Conservation (phyloP, 2,113 vertebrate species). For the Leptobrachium leishanense region DNA sequence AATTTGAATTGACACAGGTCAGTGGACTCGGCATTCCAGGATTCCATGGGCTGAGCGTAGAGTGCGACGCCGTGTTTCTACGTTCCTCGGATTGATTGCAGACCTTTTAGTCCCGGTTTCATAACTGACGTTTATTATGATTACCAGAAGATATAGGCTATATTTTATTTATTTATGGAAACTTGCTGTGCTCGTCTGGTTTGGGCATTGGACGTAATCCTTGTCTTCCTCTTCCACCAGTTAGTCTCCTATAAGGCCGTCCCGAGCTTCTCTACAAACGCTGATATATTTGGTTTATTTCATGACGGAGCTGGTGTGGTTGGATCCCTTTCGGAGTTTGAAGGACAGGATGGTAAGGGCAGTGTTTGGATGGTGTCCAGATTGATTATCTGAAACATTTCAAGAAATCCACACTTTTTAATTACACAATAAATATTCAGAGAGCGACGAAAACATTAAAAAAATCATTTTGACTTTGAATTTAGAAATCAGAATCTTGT, state of each 20-base stretch:
- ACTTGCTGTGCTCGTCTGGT: neutral
- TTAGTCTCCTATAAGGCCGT: neutral
- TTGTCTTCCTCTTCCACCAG: neutral
- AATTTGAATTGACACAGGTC: neutral
- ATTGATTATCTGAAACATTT: slow-evolving; percentile 3
- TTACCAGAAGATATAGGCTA: neutral
- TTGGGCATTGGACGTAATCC: neutral
- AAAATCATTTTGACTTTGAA: too few relatives aligned
- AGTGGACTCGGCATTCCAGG: neutral
- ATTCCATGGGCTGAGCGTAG: too few relatives aligned
- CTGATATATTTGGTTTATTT: slow-evolving; percentile 1
- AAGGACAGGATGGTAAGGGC: neutral
- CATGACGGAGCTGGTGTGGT: neutral
- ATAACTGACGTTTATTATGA: neutral
- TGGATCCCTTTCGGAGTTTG: neutral
- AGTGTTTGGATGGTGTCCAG: neutral
- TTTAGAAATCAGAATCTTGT: too few relatives aligned
- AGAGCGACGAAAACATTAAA: too few relatives aligned
- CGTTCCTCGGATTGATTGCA: neutral
- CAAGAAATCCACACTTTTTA: neutral
- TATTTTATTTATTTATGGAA: neutral
- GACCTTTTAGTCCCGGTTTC: neutral
- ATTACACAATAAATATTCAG: too few relatives aligned
- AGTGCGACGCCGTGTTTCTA: neutral
- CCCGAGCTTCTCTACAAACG: neutral